Base-by-base conservation (phyloP, 2,888 invertebrate species). In the Chrysopilus asiliformis region DNA sequence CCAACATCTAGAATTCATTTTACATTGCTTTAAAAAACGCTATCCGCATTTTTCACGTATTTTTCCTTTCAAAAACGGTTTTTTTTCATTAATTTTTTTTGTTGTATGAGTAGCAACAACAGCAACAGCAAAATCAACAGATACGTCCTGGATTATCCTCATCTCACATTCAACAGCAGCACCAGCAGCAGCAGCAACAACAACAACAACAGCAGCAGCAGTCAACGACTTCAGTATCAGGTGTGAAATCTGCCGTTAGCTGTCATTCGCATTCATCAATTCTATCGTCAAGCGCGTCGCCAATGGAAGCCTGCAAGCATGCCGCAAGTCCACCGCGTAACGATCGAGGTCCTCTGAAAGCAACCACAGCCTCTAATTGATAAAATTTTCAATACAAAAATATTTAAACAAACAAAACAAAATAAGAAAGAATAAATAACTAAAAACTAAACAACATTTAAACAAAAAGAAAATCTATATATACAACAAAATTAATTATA, bases 351-450 rank as follows among this genome's bases (percentile, higher is more conserved):
- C 40, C 44, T 20, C 36, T 47, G n/a, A 50, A 50, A 42, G 49
- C 47, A 10, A 47, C 50, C 32, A 43, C 50, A 32, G 48, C 49
- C 38, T 49, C 47, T 34, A 49, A 49, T 41, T 49, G 44, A 26
- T 8, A 34, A 14, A 34, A 16, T 13, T 19, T 8, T 20, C 9
- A 22, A 20, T n/a, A 32, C 24, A 20, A n/a, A 32, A 32, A 4
- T 32, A 13, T 13, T 27, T 27, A n/a, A 20, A 14, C 20, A 13
- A 10, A 19, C n/a, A 5, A 32, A 7, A 8, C 7, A 15, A 32
- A 20, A 7, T 4, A 32, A 19, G 13, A 32, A 8, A 32, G 14
- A 20, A 12, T 32, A 3, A n/a, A 22, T 12, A 15, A 20, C 9
- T 32, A 15, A 9, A 32, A 20, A n/a, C 14, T 22, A 15, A 5